Conservation (phyloP, 2,797 vertebrate genomes). For the Notoglanidium macrostoma region DNA sequence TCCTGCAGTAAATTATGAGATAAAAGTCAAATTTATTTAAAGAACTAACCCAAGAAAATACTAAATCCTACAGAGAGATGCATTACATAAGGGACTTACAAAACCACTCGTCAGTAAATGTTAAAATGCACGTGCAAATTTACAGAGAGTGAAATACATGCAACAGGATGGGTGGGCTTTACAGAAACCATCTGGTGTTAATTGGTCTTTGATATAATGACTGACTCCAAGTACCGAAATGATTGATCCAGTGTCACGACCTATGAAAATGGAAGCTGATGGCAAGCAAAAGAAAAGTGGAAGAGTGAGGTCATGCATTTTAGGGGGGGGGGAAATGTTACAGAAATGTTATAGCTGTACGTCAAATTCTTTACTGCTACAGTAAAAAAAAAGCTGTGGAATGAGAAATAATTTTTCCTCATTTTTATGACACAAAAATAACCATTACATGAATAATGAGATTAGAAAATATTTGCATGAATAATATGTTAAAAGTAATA, state of each 20-base stretch:
- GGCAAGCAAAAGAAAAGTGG: background rate
- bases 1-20: constrained; percentile 37
- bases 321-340: background rate
- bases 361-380: background rate
- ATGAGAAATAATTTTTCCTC: background rate
- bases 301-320: background rate
- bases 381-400: background rate
- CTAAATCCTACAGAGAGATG: background rate
- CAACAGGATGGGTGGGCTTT: background rate
- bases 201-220: background rate
- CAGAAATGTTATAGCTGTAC: background rate
- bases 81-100: background rate
- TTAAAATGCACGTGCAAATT: background rate
- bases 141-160: background rate
- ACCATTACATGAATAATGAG: background rate
- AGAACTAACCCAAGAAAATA: background rate
- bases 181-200: background rate
- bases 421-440: background rate
- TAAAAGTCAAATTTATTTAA: constrained; percentile 3
- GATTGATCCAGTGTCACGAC: background rate
- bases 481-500: background rate
- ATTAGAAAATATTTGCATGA: background rate
- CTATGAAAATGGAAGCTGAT: background rate
- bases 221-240: background rate
- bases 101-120: background rate